These are phyloP conservation scores for Chaetogeoica ovagalla DNA, from an alignment of 2,888 invertebrate genomes.

Conservation along the genomic window DNA sequence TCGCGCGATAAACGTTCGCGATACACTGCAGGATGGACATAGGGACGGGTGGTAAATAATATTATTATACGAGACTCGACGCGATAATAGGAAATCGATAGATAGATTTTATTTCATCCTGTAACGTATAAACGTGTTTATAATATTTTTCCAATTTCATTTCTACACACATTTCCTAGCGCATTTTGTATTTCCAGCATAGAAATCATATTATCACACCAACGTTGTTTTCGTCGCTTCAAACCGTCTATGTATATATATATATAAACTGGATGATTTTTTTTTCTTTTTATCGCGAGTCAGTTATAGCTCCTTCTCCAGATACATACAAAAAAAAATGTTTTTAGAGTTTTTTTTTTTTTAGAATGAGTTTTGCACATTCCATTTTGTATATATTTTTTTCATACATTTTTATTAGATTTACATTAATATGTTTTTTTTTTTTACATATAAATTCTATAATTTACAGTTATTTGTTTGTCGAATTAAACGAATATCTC, in stretches of 20 bases:
- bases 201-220: not conserved
- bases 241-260: not conserved
- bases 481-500: too few species aligned
- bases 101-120: not conserved
- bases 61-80: not conserved
- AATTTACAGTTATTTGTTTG: too few species aligned
- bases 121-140: not conserved
- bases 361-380: too few species aligned
- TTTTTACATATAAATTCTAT: not conserved
- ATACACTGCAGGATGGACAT: too few species aligned
- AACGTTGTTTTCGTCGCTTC: not conserved
- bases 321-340: too few species aligned
- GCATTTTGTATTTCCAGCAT: not conserved
- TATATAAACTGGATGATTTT: not conserved
- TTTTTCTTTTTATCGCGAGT: too few species aligned
- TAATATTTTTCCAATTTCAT: not conserved
- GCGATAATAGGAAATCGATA: not conserved
- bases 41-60: not conserved
- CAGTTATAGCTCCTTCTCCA: too few species aligned
- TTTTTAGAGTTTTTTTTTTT: too few species aligned
- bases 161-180: not conserved
- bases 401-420: too few species aligned
- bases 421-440: too few species aligned
- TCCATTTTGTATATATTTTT: too few species aligned
- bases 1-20: not conserved